These are phyloP conservation scores for Chrysina gloriosa DNA, from an alignment of 2,888 invertebrate genomes.

Conservation along the genomic window DNA sequence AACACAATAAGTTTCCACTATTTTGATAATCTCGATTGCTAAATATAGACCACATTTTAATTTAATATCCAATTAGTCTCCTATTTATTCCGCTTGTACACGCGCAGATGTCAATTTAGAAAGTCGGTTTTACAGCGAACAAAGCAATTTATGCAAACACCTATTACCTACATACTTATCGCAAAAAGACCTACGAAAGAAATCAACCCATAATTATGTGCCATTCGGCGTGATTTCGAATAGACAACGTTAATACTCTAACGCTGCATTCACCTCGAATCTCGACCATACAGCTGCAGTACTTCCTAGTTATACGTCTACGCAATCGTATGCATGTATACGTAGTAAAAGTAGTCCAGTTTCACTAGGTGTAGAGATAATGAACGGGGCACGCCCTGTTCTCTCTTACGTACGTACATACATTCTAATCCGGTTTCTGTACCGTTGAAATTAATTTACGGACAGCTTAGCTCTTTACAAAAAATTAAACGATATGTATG, in stretches of 20 bases:
- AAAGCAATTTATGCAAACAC: not conserved
- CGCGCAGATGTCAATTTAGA: not conserved
- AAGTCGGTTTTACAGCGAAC: not conserved
- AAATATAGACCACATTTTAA: not conserved
- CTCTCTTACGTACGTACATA: constrained; percentile 31
- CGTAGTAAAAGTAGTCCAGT: constrained; percentile 50
- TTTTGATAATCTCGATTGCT: not conserved
- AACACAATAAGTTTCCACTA: too few relatives aligned
- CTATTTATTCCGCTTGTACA: not conserved
- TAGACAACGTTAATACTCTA: not conserved
- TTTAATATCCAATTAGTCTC: not conserved
- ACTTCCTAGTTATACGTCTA: constrained; percentile 15
- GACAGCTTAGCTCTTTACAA: constrained; percentile 11
- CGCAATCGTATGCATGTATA: not conserved
- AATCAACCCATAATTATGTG: constrained; percentile 6
- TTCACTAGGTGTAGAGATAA: constrained; percentile 44
- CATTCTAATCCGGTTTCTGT: constrained; percentile 42
- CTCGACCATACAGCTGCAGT: constrained; percentile 19
- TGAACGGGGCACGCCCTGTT: constrained; percentile 42
- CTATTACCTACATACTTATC: not conserved
- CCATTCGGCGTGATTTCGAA: constrained; percentile 21
- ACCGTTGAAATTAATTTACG: constrained; percentile 35
- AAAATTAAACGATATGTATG: constrained; percentile 1
- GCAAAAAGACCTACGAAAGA: not conserved
- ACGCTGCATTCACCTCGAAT: constrained; percentile 22